Evolutionary conservation across 2,113 vertebrate species (phyloP).

Genomic region (Hemiprocne comata): DNA sequence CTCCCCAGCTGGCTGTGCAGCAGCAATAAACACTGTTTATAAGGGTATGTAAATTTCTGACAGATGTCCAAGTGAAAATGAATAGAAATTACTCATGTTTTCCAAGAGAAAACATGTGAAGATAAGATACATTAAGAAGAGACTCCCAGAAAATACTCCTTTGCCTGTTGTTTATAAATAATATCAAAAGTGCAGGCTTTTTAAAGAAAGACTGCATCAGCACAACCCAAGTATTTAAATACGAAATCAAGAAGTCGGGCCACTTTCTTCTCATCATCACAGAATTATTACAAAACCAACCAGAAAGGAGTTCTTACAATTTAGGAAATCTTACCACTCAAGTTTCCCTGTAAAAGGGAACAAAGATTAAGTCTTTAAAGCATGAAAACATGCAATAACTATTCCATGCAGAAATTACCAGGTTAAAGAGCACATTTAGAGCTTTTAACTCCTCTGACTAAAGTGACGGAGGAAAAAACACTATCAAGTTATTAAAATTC

Average conservation of each 20-base stretch:
- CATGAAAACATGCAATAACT: background rate
- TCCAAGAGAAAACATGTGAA: background rate
- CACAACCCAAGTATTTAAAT: background rate
- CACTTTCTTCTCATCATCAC: background rate
- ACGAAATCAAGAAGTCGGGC: background rate
- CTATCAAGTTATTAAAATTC: background rate
- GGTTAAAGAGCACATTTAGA: background rate
- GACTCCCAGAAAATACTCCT: background rate
- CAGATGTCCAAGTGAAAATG: slow-evolving; percentile 25
- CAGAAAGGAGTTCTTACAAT: background rate
- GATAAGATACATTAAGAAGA: background rate
- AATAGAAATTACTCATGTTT: slow-evolving; percentile 45
- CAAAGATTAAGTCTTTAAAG: background rate
- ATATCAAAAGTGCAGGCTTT: background rate
- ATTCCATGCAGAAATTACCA: background rate
- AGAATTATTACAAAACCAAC: background rate
- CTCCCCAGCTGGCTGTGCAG: background rate
- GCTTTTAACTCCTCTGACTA: background rate
- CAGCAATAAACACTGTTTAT: slow-evolving; percentile 42
- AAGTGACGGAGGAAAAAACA: background rate
- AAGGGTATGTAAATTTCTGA: slow-evolving; percentile 52
- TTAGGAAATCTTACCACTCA: background rate
- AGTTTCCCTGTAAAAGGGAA: background rate
- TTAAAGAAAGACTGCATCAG: background rate
- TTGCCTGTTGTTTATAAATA: background rate